phyloP scores from a whole-genome alignment of 2,888 invertebrate genomes.

The Pandemis cinnamomeana region DNA sequence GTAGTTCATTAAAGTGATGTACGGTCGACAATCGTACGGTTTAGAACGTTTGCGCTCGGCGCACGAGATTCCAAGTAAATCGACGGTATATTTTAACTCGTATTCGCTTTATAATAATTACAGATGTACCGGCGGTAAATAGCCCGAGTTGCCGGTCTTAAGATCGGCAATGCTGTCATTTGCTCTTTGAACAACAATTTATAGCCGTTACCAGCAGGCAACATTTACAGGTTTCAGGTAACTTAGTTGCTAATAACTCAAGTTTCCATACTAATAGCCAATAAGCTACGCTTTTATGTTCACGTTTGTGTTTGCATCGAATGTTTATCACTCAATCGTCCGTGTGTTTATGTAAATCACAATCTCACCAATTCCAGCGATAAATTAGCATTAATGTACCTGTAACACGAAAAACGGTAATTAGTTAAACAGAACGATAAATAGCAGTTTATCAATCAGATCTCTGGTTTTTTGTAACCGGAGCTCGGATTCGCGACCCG shows the following conservation, averaged over 20 bases:
- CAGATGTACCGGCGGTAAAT: slow-evolving; percentile 78
- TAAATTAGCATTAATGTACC: slow-evolving; percentile 56
- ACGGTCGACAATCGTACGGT: slow-evolving; percentile 62
- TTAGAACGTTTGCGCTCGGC: slow-evolving; percentile 56
- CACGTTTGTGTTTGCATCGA: slow-evolving; percentile 21
- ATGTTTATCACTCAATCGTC: slow-evolving; percentile 41
- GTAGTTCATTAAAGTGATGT: slow-evolving; percentile 45
- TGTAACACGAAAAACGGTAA: slow-evolving; percentile 50
- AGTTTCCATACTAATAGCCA: slow-evolving; percentile 62
- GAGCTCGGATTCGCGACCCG: slow-evolving; percentile 27
- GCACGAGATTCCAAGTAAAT: slow-evolving; percentile 65
- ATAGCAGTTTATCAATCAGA: slow-evolving; percentile 42
- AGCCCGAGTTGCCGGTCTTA: slow-evolving; percentile 61
- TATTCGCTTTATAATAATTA: slow-evolving; percentile 77
- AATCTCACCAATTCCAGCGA: slow-evolving; percentile 57
- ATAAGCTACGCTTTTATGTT: slow-evolving; percentile 47
- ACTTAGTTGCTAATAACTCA: slow-evolving; percentile 60
- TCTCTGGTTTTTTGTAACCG: slow-evolving; percentile 42
- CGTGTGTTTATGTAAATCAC: slow-evolving; percentile 52
- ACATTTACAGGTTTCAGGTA: slow-evolving; percentile 60
- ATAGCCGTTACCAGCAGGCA: slow-evolving; percentile 63
- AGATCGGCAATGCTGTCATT: slow-evolving; percentile 72
- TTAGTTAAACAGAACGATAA: slow-evolving; percentile 40
- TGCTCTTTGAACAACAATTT: slow-evolving; percentile 68
- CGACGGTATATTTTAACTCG: slow-evolving; percentile 73